These are phyloP conservation scores for Pangasius sanitwongsei DNA, from an alignment of 2,797 vertebrate species.

Conservation along the genomic window DNA sequence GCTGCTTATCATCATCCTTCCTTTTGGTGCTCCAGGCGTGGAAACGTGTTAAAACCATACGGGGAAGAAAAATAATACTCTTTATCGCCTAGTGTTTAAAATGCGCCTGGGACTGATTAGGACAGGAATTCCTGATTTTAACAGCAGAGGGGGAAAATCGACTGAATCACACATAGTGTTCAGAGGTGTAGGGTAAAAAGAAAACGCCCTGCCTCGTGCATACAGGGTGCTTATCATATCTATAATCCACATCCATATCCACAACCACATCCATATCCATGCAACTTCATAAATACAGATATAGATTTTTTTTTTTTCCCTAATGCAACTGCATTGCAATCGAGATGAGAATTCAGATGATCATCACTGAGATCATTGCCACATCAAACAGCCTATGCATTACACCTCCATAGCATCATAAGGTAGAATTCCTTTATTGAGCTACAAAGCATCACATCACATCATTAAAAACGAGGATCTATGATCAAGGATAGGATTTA, in stretches of 20 bases:
- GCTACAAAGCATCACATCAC: no score
- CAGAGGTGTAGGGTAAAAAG: conserved; percentile 55
- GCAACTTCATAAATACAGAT: background rate
- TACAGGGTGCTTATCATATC: background rate
- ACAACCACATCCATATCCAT: conserved; percentile 32
- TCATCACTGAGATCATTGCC: background rate
- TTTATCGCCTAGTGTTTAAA: background rate
- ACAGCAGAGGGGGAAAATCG: background rate
- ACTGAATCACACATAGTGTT: background rate
- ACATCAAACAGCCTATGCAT: background rate
- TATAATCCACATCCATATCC: conserved; percentile 36
- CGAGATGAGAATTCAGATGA: background rate
- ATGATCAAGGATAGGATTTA: background rate
- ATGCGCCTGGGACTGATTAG: background rate
- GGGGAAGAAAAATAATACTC: no score
- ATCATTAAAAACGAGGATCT: background rate
- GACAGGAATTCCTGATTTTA: background rate
- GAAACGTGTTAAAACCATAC: background rate
- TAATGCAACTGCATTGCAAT: background rate
- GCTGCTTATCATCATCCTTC: background rate
- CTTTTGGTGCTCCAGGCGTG: background rate
- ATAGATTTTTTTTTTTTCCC: background rate
- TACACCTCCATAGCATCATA: background rate
- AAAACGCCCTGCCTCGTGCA: conserved; percentile 82
- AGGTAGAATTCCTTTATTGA: background rate